A percentile compares a stretch with the other conserved stretches of the same genome.
Conservation (phyloP, 2,113 vertebrate genomes). For the Antechinus flavipes region DNA sequence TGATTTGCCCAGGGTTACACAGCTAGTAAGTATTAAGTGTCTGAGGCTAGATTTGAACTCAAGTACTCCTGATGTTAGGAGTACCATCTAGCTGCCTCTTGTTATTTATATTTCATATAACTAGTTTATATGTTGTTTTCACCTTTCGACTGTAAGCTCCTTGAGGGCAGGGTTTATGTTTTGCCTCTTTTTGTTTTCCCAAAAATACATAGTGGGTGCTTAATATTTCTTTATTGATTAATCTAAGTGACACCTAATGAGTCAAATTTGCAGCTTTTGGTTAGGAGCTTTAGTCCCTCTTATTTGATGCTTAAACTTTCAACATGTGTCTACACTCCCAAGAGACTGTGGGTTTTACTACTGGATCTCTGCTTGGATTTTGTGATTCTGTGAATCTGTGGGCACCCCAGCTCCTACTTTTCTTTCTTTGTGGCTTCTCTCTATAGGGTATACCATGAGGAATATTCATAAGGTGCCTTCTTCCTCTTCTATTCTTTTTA, state of each 20-base stretch:
- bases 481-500: neutral
- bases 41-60: too few relatives aligned
- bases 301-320: too few relatives aligned
- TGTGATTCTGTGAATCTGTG: neutral
- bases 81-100: neutral
- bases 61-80: too few relatives aligned
- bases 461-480: neutral
- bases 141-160: neutral
- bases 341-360: neutral
- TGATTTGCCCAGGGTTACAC: too few relatives aligned
- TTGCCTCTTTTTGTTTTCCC: too few relatives aligned
- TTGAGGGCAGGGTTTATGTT: neutral
- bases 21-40: too few relatives aligned
- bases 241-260: neutral
- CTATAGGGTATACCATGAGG: too few relatives aligned
- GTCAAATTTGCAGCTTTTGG: neutral
- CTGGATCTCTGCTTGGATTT: neutral
- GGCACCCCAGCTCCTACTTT: neutral
- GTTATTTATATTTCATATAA: neutral
- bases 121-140: neutral
- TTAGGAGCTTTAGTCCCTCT: neutral
- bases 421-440: neutral
- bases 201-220: neutral
- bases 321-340: too few relatives aligned
- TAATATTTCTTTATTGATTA: neutral